Percentiles rank a stretch among this genome's conserved stretches.
phyloP scores from a whole-genome alignment of 2,113 vertebrate species.

The Strigops habroptila region DNA sequence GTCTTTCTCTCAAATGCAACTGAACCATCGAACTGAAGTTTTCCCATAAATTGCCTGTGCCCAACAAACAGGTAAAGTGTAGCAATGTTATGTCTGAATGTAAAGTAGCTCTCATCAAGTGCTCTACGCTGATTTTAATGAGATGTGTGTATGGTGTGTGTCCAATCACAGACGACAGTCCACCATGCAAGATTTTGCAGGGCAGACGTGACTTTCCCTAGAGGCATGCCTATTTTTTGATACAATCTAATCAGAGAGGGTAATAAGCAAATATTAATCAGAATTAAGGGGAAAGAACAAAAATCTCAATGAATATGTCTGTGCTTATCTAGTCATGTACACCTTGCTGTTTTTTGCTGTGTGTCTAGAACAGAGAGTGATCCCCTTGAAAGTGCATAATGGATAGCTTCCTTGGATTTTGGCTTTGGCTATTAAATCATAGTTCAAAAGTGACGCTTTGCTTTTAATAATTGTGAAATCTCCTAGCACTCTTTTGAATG shows the following conservation, averaged over 20 bases:
- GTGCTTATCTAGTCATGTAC: neutral
- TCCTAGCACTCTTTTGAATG: neutral
- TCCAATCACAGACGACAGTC: neutral
- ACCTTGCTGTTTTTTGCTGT: neutral
- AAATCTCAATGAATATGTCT: neutral
- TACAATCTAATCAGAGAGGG: neutral
- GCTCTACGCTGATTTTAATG: neutral
- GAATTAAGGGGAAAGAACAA: neutral
- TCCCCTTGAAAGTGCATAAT: neutral
- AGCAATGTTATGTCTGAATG: neutral
- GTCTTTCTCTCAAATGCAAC: neutral
- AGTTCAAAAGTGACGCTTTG: neutral
- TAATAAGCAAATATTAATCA: neutral
- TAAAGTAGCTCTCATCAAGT: neutral
- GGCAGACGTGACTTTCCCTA: neutral
- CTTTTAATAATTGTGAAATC: neutral
- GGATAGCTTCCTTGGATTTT: neutral
- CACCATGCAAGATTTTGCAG: neutral
- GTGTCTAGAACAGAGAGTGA: neutral
- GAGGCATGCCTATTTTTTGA: neutral
- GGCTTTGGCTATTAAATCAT: neutral
- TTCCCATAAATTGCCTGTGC: neutral
- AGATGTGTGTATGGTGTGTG: neutral
- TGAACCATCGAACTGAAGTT: neutral
- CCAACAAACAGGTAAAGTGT: neutral